Evolutionary conservation across 2,888 invertebrate genomes (phyloP).

Genomic region (Patella caerulea): DNA sequence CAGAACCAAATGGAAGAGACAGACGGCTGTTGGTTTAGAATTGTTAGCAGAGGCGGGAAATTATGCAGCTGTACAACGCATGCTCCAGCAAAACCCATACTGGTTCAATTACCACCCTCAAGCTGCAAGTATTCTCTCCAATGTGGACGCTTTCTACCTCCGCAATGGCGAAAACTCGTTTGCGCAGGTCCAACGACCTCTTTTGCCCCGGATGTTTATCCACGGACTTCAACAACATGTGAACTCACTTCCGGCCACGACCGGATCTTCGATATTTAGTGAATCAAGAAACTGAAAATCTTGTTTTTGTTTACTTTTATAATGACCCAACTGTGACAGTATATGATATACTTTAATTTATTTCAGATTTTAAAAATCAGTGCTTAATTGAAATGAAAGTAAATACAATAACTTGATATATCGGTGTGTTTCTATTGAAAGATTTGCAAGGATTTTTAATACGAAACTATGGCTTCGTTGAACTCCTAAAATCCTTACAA

Average conservation of each 20-base stretch:
- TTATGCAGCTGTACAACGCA: constrained; percentile 96
- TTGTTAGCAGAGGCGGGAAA: constrained; percentile 97
- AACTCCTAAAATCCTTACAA: too few species aligned
- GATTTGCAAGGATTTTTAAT: too few species aligned
- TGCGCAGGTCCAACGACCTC: constrained; percentile 52
- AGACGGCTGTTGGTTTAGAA: constrained; percentile 97
- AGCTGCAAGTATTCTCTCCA: constrained; percentile 59
- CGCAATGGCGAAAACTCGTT: constrained; percentile 48
- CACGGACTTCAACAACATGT: constrained; percentile 63
- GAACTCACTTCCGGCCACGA: constrained; percentile 52
- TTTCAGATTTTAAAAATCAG: too few species aligned
- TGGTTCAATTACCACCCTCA: constrained; percentile 70
- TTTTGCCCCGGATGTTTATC: constrained; percentile 67
- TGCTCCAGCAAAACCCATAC: constrained; percentile 74
- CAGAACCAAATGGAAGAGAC: constrained; percentile 99
- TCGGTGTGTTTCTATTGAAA: too few species aligned
- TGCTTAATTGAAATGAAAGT: too few species aligned
- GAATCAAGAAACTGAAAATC: constrained; percentile 49
- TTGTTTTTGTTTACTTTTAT: not conserved
- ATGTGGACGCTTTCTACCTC: constrained; percentile 64
- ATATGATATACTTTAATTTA: too few species aligned
- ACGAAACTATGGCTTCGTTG: too few species aligned
- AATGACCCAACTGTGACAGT: too few species aligned
- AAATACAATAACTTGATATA: too few species aligned
- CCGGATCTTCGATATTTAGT: constrained; percentile 46